Evolutionary conservation across 2,888 invertebrate species (phyloP).

Genomic region (Mactromeris polynyma): DNA sequence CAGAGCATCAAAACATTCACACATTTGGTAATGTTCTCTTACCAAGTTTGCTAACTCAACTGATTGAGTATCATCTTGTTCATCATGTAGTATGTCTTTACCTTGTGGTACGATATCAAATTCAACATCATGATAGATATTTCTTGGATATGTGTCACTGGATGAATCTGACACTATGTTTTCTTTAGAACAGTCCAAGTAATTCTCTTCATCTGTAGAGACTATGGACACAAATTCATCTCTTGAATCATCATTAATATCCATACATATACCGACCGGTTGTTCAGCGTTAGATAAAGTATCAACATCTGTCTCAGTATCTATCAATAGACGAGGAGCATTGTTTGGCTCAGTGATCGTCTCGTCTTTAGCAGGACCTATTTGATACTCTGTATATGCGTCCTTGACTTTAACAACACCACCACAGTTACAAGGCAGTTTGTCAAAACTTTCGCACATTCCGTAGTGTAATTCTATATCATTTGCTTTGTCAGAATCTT

Average conservation of each 20-base stretch:
- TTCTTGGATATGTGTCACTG: background rate
- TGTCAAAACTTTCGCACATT: constrained; percentile 23
- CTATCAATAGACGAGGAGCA: background rate
- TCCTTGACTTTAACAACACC: background rate
- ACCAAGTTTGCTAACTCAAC: background rate
- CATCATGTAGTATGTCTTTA: background rate
- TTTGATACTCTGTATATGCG: background rate
- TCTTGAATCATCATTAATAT: background rate
- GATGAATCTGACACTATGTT: background rate
- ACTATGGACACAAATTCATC: background rate
- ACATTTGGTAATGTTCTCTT: constrained; percentile 30
- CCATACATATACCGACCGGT: background rate
- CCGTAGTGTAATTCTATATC: constrained; percentile 4
- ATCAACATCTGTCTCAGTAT: background rate
- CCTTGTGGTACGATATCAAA: background rate
- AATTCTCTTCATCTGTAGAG: background rate
- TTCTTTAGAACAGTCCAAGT: background rate
- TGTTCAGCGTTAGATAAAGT: background rate
- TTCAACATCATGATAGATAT: background rate
- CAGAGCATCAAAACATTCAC: constrained; percentile 24
- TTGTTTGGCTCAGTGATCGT: background rate
- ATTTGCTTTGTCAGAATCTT: background rate
- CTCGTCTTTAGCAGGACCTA: background rate
- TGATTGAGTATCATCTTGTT: background rate
- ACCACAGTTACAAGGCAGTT: constrained; percentile 23